Evolutionary conservation across 2,113 vertebrate species (phyloP), one percentile per base, ranked within the genome.

Genomic region (Chloroceryle aenea): DNA sequence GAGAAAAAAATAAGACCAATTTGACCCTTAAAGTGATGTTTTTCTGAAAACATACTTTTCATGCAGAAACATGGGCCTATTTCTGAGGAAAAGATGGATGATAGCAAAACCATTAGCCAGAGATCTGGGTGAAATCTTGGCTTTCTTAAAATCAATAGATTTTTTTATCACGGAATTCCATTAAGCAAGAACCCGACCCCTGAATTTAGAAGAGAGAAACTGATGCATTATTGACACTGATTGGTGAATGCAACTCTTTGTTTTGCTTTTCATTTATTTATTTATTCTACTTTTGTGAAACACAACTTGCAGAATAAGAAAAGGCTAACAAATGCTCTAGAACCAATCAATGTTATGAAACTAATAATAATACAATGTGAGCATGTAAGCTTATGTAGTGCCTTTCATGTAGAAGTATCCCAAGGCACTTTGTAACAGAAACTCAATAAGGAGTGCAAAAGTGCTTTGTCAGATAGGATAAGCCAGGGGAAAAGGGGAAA

Each of bases 381-480:
- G 81, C 94, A 87, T 96, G 91, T 89, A 97, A 95, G 94, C 94
- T 95, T 90, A 71, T 94, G 85, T 78, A 83, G 59, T 88, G 87
- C 58, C 85, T 97, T 97, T 97, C 93, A 97, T 95, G 75, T 32
- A 47, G 59, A 88, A 95, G 95, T 95, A 96, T 96, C 96, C 95
- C 95, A 97, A 96, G 94, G 95, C 95, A 97, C 74, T 96, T 83
- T 6, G 32, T 76, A 95, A 94, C 89, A 88, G 93, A 95, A 91
- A 96, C 79, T 71, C 82, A 92, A 87, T 93, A 96, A 90, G 87
- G 78, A 96, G 94, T 85, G 94, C 87, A 93, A 87, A 96, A 97
- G 94, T 96, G 89, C 89, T 96, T 94, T 96, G 95, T 96, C 89
- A 96, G 93, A 95, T 93, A 94, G 93, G 85, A 94, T 97, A 97